Evolutionary conservation across 2,888 invertebrate genomes (phyloP), one percentile per base, ranked within the genome.

Genomic region (Troides aeacus): DNA sequence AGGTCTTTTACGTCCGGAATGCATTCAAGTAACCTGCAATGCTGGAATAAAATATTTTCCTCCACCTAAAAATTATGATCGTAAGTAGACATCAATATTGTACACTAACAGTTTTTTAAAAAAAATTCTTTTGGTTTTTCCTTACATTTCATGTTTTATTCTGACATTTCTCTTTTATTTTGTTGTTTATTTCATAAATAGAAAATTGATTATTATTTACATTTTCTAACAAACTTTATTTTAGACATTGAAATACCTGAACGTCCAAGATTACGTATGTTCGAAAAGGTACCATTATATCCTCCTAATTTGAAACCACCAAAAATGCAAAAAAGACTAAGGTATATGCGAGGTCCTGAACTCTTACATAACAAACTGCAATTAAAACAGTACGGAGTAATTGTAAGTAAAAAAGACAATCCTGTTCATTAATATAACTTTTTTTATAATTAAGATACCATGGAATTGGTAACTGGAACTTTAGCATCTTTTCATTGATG

Each of bases 331-430:
- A 98, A 97, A 81, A 94, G 94, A 66, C 87, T 98, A 2, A 93
- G 94, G n/a, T 94, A 96, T 57, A 98, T 98, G 96, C 93, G 98
- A 82, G 99, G 99, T 0, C 98, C 98, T 0, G 99, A 99, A 87
- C 74, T 84, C 7, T 83, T 98, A 36, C 98, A 99, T 80, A 99
- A 96, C 77, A 94, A 94, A 66, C 90, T 99, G 17, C 93, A 97
- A 71, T 96, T 99, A 79, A 96, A 97, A 80, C 99, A 99, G 81
- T 99, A 95, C 93, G 99, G 98, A 60, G 95, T 99, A 74, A 93
- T 98, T 86, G 98, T 98, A 91, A 92, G 94, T 88, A 77, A 21
- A 64, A 21, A 57, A 30, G 30, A 30, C 30, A 30, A 30, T 30
- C 30, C 30, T 30, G 30, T 30, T 30, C 30, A 30, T 3, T 30